Percentiles rank a stretch among this genome's conserved stretches.
Evolutionary conservation across 2,113 vertebrate species (phyloP).

Genomic region (Aix galericulata): DNA sequence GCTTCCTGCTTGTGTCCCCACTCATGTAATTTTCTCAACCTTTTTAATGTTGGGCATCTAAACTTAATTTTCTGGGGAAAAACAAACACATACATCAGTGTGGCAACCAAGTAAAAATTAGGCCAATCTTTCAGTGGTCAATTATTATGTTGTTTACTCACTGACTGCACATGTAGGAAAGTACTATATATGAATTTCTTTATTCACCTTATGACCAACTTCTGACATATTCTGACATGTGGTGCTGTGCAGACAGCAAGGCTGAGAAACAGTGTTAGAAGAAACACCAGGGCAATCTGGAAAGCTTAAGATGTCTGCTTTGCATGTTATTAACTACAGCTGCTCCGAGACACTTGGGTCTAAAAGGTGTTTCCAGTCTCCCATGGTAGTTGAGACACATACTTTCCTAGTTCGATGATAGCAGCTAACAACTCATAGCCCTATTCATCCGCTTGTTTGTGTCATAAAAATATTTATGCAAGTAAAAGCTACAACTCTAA

Average conservation of each 20-base stretch:
- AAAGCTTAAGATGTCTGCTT: neutral
- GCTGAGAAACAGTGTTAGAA: neutral
- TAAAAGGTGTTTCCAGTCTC: neutral
- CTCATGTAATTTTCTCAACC: neutral
- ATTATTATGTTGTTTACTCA: neutral
- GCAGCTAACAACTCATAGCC: neutral
- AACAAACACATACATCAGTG: neutral
- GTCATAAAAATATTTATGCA: neutral
- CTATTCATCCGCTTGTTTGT: neutral
- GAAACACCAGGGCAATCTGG: neutral
- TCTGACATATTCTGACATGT: neutral
- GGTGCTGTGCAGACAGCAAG: neutral
- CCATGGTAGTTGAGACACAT: neutral
- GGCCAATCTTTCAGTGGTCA: neutral
- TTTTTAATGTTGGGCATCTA: neutral
- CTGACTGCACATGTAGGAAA: neutral
- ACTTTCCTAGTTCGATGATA: neutral
- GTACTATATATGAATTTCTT: too few relatives aligned
- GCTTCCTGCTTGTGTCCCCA: slow-evolving; percentile 1
- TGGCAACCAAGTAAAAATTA: neutral
- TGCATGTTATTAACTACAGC: neutral
- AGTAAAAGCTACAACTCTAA: neutral
- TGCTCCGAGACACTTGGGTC: neutral
- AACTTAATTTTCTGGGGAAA: neutral
- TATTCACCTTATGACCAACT: neutral